Evolutionary conservation across 2,113 vertebrate genomes (phyloP), one percentile per base, ranked within the genome.

Genomic region (Otus sunia): DNA sequence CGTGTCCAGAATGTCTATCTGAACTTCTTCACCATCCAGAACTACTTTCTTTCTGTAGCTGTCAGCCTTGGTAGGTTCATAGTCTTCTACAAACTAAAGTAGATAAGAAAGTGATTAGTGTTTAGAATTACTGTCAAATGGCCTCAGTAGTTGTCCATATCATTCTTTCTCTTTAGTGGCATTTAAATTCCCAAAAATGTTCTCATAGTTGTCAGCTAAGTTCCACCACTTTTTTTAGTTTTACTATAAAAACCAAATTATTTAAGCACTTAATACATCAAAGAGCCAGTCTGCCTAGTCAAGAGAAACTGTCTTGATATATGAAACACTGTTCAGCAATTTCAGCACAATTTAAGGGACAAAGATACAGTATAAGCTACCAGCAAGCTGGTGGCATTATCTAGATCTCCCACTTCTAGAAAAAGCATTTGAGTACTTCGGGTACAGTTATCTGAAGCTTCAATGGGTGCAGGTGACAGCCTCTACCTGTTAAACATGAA

Each of bases 11-110:
- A 99, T 99, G 85, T 99, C 99, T 64, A 99, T 99, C 97, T 99
- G 99, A 13, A 99, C 99, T 93, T 99, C 99, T 92, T 99, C 99
- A 32, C 99, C 99, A 55, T 99, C 99, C 63, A 99, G 97, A 32
- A 99, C 99, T 88, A 99, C 99, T 95, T 99, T 99, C 98, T 99
- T 99, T 92, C 99, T 98, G 97, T 99, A 99, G 97, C 99, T 99
- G 98, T 99, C 99, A 17, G 99, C 99, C 96, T 99, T 99, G 41
- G 99, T 99, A 86, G 99, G 99, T 96, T 99, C 99, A 81, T 99
- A 99, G 97, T 99, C 99, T 98, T 99, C 99, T 86, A 99, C 99
- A 87, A 99, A 99, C 99, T 99, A 95, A 60, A 60, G n/a, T 85
- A 55, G 12, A 88, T 20, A 86, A 94, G 27, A 77, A 59, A 71